phyloP scores from a whole-genome alignment of 2,113 vertebrate species.

The Boleophthalmus pectinirostris region DNA sequence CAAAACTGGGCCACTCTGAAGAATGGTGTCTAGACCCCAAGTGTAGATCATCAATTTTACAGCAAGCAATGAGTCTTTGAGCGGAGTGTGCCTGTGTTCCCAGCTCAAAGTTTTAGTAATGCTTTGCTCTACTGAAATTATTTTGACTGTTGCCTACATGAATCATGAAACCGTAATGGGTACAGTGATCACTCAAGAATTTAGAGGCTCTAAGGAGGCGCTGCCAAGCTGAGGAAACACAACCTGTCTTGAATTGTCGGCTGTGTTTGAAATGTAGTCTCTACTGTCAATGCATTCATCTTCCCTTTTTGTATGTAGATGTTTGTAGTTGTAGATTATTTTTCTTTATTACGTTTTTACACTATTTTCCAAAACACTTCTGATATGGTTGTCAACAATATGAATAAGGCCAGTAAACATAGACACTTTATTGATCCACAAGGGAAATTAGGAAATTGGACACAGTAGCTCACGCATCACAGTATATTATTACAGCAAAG shows the following conservation, averaged over 20 bases:
- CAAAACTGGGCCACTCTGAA: slow-evolving; percentile 61
- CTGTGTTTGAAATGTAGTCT: slow-evolving; percentile 3
- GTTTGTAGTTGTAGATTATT: background rate
- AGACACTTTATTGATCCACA: no score
- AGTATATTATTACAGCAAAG: no score
- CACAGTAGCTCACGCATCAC: no score
- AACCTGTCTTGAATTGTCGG: slow-evolving; percentile 7
- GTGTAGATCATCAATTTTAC: slow-evolving; percentile 62
- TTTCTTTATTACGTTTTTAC: background rate
- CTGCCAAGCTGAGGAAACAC: slow-evolving; percentile 7
- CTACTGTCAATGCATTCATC: background rate
- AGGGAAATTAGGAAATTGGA: no score
- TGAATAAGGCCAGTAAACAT: no score
- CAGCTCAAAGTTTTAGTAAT: slow-evolving; percentile 44
- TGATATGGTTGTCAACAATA: no score
- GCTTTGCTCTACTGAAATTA: slow-evolving; percentile 41
- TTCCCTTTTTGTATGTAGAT: background rate
- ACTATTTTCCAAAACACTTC: no score
- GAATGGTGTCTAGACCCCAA: slow-evolving; percentile 56
- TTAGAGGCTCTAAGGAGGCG: slow-evolving; percentile 22
- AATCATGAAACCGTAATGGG: slow-evolving; percentile 54
- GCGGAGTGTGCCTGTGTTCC: slow-evolving; percentile 41
- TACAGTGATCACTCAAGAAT: slow-evolving; percentile 29
- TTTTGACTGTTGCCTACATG: slow-evolving; percentile 35
- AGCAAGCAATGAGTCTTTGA: slow-evolving; percentile 42